These are phyloP conservation scores for Strigops habroptila DNA, from an alignment of 2,113 vertebrate species.

Conservation along the genomic window DNA sequence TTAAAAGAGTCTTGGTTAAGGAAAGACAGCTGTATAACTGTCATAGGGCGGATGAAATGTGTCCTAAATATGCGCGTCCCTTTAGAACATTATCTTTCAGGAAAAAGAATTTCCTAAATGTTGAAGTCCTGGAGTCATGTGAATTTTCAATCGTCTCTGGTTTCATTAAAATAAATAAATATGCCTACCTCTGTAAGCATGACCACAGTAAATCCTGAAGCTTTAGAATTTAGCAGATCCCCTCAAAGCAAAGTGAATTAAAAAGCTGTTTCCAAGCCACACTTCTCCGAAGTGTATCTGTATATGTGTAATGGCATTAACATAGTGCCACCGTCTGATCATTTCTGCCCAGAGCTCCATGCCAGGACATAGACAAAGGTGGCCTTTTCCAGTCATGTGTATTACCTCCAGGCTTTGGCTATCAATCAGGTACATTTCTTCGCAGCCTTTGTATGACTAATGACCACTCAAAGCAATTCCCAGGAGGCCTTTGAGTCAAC, in stretches of 20 bases:
- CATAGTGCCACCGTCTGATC: background rate
- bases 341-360: background rate
- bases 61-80: background rate
- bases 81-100: background rate
- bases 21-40: conserved; percentile 1
- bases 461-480: background rate
- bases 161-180: background rate
- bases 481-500: background rate
- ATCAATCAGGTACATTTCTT: background rate
- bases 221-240: background rate
- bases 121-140: background rate
- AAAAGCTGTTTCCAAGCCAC: background rate
- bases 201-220: background rate
- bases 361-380: background rate
- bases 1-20: background rate
- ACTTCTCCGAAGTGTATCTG: background rate
- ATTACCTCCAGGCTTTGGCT: background rate
- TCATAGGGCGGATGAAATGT: background rate
- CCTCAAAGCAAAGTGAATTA: background rate
- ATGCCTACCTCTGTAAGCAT: background rate
- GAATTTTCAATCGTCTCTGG: background rate
- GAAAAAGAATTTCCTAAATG: background rate
- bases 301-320: background rate
- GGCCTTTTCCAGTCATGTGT: background rate
- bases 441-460: background rate